Evolutionary conservation across 2,797 vertebrate genomes (phyloP), one percentile per base, ranked within the genome.

Genomic region (Euphonia xanthogaster): DNA sequence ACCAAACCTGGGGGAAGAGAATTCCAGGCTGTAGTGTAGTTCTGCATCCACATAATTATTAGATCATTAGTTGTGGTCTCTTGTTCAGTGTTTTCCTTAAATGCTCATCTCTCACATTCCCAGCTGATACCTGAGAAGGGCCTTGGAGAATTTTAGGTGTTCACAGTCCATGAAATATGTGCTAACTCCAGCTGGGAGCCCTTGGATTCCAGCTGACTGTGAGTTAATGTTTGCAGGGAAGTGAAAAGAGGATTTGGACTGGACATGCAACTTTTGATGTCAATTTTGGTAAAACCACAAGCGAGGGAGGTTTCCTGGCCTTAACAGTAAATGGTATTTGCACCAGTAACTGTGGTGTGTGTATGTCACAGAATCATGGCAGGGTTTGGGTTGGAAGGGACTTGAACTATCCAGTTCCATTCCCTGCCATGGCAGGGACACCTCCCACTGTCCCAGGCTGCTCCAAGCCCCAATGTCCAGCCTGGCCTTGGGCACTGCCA

Each of bases 371-470:
- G 54, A 53, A 19, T 54, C 30, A 12, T 30, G n/a, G 78, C 33
- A 16, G 30, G 50, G 4, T 50, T 33, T 63, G 37, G 12, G 6
- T 16, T 14, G 24, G 10, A 44, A 50, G 17, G 35, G 20, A 33
- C 28, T 9, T 37, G 54, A 33, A 23, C 15, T 19, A 10, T 31
- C 35, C 20, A n/a, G 3, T 55, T 0, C 23, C 53, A 47, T 18
- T 3, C 2, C 16, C 15, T n/a, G 31, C 27, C 28, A 10, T 30
- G 48, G 9, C 70, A 54, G 35, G 31, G 71, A 55, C 42, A 45
- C 8, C 24, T 82, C 0, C 3, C 54, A 48, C 31, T 40, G 0
- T 5, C 42, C 19, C 44, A 57, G 6, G 5, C 0, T 14, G 24
- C 4, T 88, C 55, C 11, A 3, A 25, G 3, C 3, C 18, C 21